Percentiles rank a stretch among this genome's conserved stretches.
Evolutionary conservation across 2,888 invertebrate genomes (phyloP).

Genomic region (Gandaritis pyraliata): DNA sequence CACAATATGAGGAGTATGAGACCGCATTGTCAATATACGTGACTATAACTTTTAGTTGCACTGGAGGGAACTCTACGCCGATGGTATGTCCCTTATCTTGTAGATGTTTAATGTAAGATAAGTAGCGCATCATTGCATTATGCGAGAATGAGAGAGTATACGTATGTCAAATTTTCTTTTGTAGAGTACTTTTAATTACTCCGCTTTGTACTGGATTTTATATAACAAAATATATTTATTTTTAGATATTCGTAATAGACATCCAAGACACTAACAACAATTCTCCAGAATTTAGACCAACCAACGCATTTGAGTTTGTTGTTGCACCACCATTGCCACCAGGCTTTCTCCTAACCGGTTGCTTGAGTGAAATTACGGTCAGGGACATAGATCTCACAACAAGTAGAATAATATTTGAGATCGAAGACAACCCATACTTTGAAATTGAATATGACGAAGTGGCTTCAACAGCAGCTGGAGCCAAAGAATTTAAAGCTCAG

Average conservation of each 20-base stretch:
- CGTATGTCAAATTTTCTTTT: too few relatives aligned
- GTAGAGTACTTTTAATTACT: too few relatives aligned
- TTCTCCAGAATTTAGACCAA: conserved; percentile 65
- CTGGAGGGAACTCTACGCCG: conserved; percentile 45
- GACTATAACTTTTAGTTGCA: conserved; percentile 59
- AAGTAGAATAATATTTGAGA: conserved; percentile 61
- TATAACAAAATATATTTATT: conserved; percentile 35
- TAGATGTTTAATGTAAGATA: not conserved
- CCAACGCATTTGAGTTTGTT: conserved; percentile 59
- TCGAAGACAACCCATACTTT: conserved; percentile 68
- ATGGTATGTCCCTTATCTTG: conserved; percentile 51
- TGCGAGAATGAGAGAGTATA: too few relatives aligned
- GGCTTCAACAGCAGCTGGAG: conserved; percentile 41
- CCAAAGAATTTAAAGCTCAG: conserved; percentile 67
- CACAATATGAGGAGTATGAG: conserved; percentile 69
- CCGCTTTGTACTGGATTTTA: not conserved
- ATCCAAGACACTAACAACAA: conserved; percentile 81
- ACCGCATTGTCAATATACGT: conserved; percentile 51
- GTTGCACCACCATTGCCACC: conserved; percentile 79
- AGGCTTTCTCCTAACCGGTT: conserved; percentile 68
- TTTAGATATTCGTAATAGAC: conserved; percentile 67
- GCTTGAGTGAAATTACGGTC: conserved; percentile 69
- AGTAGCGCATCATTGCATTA: too few relatives aligned
- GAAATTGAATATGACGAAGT: conserved; percentile 61
- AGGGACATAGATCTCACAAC: conserved; percentile 83